These are phyloP conservation scores for Mycetomoellerius zeteki DNA, from an alignment of 1,140 invertebrate species.

Conservation along the genomic window DNA sequence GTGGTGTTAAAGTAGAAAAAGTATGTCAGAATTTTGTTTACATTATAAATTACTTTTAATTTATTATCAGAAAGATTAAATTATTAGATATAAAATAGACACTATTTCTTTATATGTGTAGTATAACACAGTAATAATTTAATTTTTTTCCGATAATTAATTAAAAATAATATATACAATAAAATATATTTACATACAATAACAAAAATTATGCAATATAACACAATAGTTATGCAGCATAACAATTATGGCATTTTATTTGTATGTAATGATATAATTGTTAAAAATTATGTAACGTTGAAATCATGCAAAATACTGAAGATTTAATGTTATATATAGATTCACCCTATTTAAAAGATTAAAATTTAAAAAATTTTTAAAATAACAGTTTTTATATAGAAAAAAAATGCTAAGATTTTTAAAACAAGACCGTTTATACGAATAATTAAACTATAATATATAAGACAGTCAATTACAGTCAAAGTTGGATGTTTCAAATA, in stretches of 20 bases:
- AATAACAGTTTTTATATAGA: background rate
- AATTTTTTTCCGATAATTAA: background rate
- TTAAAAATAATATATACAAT: background rate
- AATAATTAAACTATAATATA: too few relatives aligned
- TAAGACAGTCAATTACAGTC: too few relatives aligned
- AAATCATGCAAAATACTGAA: too few relatives aligned
- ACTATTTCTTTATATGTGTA: background rate
- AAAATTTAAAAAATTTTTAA: conserved; percentile 12
- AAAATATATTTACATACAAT: background rate
- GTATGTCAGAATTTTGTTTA: conserved; percentile 79
- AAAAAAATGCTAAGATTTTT: too few relatives aligned
- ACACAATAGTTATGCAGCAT: background rate
- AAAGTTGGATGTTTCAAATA: too few relatives aligned
- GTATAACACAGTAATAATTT: background rate
- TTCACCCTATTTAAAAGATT: background rate
- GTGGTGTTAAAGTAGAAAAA: conserved; percentile 87
- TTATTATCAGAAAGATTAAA: background rate
- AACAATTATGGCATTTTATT: too few relatives aligned
- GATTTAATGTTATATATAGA: too few relatives aligned
- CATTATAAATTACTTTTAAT: background rate
- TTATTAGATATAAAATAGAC: background rate
- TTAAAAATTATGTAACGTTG: too few relatives aligned
- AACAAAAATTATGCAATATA: background rate
- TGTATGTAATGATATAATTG: too few relatives aligned
- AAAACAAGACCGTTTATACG: too few relatives aligned